phyloP scores from a whole-genome alignment of 30 jellyfish, hydroid and myxozoan genomes.

The Hydractinia echinata region DNA sequence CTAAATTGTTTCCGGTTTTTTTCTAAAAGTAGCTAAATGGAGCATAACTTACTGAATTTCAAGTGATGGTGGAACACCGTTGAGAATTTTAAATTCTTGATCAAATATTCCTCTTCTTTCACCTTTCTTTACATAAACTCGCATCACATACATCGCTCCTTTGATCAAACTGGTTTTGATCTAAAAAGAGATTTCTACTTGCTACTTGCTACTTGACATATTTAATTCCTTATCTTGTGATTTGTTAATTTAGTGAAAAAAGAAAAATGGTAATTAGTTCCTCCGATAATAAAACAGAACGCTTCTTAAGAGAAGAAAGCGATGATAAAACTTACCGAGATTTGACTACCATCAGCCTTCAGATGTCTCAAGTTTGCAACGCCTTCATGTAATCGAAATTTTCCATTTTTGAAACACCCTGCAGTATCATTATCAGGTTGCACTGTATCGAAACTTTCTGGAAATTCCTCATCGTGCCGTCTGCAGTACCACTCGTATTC shows the following conservation, averaged over 20 bases:
- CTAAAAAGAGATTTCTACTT: not conserved
- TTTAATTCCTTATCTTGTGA: no score
- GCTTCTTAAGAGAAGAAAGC: not conserved
- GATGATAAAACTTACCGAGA: constrained; percentile 21
- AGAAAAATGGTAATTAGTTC: no score
- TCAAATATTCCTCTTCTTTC: constrained; percentile 47
- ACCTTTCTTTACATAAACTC: constrained; percentile 68
- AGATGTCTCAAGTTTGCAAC: constrained; percentile 22
- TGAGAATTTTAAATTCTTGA: constrained; percentile 67
- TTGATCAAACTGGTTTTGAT: constrained; percentile 50
- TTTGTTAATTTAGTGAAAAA: no score
- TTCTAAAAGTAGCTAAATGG: not conserved
- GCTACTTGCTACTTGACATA: no score
- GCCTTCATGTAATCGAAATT: constrained; percentile 20
- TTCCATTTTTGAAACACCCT: constrained; percentile 78
- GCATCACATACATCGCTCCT: constrained; percentile 53
- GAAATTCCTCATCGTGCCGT: constrained; percentile 46
- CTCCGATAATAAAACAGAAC: no score
- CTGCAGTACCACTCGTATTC: constrained; percentile 69
- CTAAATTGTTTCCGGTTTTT: no score
- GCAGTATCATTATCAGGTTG: constrained; percentile 28
- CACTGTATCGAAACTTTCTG: constrained; percentile 27
- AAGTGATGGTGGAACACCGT: constrained; percentile 84
- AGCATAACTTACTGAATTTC: constrained; percentile 54
- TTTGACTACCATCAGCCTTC: constrained; percentile 24